phyloP scores from a whole-genome alignment of 2,888 invertebrate genomes.

The Parnassius orleans region DNA sequence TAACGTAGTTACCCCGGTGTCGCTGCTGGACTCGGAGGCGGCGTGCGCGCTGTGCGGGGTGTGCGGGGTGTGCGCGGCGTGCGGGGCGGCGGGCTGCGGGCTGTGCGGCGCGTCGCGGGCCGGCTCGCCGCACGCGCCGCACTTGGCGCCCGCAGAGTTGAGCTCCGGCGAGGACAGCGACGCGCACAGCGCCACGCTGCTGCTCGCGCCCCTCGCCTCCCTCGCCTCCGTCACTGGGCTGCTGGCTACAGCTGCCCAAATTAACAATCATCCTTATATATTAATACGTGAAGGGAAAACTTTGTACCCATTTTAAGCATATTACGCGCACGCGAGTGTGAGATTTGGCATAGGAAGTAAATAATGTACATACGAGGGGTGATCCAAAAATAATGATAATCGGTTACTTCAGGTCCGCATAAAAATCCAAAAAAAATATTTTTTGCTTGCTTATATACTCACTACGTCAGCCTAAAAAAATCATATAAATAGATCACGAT shows the following conservation, averaged over 20 bases:
- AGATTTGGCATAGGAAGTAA: no score
- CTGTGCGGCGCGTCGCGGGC: constrained; percentile 9
- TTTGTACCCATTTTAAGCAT: no score
- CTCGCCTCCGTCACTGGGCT: constrained; percentile 51
- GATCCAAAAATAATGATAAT: no score
- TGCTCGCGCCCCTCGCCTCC: constrained; percentile 37
- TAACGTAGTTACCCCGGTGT: constrained; percentile 56
- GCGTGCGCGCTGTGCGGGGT: constrained; percentile 34
- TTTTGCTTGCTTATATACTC: no score
- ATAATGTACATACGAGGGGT: no score
- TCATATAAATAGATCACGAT: no score
- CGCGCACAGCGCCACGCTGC: constrained; percentile 50
- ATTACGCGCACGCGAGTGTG: no score
- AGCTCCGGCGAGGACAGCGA: constrained; percentile 77
- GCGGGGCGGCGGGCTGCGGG: constrained; percentile 3
- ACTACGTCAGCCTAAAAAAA: no score
- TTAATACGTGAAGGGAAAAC: no score
- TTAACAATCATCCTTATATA: not conserved
- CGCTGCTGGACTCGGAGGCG: constrained; percentile 68
- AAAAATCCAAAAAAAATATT: no score
- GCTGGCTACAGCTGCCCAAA: constrained; percentile 53
- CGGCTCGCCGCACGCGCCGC: constrained; percentile 23
- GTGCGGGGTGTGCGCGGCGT: constrained; percentile 28
- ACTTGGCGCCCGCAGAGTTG: constrained; percentile 36
- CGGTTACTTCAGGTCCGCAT: no score